These are phyloP conservation scores for Lasioglossum marginatum DNA, from an alignment of 2,888 invertebrate species.

Conservation along the genomic window DNA sequence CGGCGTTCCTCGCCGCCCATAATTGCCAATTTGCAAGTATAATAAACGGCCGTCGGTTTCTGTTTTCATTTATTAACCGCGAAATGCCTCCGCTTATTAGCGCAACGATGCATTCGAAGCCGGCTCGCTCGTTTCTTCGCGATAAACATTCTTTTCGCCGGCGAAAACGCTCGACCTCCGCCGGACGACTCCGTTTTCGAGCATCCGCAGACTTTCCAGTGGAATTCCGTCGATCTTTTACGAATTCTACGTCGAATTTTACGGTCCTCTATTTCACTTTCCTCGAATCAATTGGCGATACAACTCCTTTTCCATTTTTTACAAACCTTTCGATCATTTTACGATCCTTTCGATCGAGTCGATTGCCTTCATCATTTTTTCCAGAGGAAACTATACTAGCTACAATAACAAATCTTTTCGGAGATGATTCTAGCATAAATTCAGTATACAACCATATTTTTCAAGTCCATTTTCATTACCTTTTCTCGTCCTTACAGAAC, in stretches of 20 bases:
- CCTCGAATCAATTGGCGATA: neutral
- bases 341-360: neutral
- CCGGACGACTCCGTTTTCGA: neutral
- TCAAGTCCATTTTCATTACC: neutral
- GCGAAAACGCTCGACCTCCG: neutral
- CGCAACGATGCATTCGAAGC: constrained; percentile 74
- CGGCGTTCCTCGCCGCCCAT: constrained; percentile 60
- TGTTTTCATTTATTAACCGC: constrained; percentile 80
- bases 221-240: neutral
- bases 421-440: neutral
- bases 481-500: neutral
- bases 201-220: neutral
- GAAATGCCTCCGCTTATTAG: constrained; percentile 78
- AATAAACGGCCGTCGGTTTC: constrained; percentile 72
- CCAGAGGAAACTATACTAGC: neutral
- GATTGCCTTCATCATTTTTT: neutral
- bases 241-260: neutral
- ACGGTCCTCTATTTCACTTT: neutral
- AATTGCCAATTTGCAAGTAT: constrained; percentile 82
- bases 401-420: neutral
- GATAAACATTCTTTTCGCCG: constrained; percentile 38
- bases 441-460: neutral
- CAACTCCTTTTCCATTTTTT: neutral
- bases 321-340: neutral
- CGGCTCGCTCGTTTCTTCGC: constrained; percentile 47